Percentiles rank a stretch among this genome's conserved stretches.
These are phyloP conservation scores for Xestoiulus laeticollis DNA, from an alignment of 2,888 invertebrate genomes.

Conservation along the genomic window DNA sequence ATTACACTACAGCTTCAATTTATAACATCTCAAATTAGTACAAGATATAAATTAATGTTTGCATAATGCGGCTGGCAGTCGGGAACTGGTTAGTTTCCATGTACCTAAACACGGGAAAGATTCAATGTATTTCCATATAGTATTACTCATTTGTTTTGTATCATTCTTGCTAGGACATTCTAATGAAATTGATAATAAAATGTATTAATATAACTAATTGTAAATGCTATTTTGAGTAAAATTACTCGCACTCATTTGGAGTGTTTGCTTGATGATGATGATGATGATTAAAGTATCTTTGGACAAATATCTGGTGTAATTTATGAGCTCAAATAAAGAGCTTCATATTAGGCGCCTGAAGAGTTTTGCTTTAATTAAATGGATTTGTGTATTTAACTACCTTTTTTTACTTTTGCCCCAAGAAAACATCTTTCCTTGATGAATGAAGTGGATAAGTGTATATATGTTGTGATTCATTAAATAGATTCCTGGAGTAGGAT, in stretches of 20 bases:
- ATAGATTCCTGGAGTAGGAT: neutral
- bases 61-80: neutral
- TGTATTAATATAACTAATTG: neutral
- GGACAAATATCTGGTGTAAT: neutral
- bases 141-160: conserved; percentile 17
- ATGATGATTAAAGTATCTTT: neutral
- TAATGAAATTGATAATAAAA: neutral
- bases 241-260: neutral
- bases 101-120: neutral
- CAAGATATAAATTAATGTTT: neutral
- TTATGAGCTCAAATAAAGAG: neutral
- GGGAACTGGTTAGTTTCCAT: neutral
- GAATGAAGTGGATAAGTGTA: conserved; percentile 34
- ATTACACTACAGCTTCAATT: too few relatives aligned
- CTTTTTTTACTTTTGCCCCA: conserved; percentile 1
- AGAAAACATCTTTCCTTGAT: conserved; percentile 46
- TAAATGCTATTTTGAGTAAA: neutral
- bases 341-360: neutral
- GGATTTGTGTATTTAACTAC: neutral
- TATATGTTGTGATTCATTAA: conserved; percentile 39
- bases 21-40: too few relatives aligned
- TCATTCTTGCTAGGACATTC: neutral
- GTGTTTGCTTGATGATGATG: neutral
- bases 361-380: conserved; percentile 47
- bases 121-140: neutral